A percentile compares a stretch with the other conserved stretches of the same genome.
phyloP scores from a whole-genome alignment of 2,888 invertebrate species.

The Andrena praecox region DNA sequence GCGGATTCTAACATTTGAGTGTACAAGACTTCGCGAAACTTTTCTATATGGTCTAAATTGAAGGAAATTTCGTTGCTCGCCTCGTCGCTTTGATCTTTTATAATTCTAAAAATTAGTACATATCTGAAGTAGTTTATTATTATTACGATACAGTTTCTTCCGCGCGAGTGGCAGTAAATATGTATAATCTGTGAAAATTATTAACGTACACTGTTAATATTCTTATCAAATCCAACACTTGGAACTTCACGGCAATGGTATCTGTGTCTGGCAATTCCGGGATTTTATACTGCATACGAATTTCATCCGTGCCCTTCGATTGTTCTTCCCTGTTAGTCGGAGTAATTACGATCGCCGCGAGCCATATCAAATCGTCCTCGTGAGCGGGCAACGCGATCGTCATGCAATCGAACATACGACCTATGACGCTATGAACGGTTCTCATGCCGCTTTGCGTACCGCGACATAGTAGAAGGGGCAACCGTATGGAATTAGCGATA shows the following conservation, averaged over 20 bases:
- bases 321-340: constrained; percentile 54
- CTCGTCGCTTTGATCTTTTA: constrained; percentile 21
- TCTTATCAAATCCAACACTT: constrained; percentile 62
- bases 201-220: constrained; percentile 75
- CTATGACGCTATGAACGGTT: constrained; percentile 76
- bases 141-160: background rate
- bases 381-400: constrained; percentile 72
- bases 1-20: constrained; percentile 69
- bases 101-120: constrained; percentile 48
- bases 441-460: constrained; percentile 76
- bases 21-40: constrained; percentile 74
- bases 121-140: constrained; percentile 6
- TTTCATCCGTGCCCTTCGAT: constrained; percentile 59
- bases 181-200: background rate
- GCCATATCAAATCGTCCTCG: constrained; percentile 80
- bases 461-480: constrained; percentile 81
- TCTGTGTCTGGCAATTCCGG: constrained; percentile 74
- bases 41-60: constrained; percentile 72
- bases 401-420: constrained; percentile 81
- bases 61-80: constrained; percentile 24
- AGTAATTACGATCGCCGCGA: constrained; percentile 76
- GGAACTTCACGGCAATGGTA: constrained; percentile 73
- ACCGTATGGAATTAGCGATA: constrained; percentile 62
- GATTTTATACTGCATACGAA: constrained; percentile 75
- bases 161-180: background rate